Base-by-base conservation (phyloP, 2,113 vertebrate genomes). In the Rafetus swinhoei region DNA sequence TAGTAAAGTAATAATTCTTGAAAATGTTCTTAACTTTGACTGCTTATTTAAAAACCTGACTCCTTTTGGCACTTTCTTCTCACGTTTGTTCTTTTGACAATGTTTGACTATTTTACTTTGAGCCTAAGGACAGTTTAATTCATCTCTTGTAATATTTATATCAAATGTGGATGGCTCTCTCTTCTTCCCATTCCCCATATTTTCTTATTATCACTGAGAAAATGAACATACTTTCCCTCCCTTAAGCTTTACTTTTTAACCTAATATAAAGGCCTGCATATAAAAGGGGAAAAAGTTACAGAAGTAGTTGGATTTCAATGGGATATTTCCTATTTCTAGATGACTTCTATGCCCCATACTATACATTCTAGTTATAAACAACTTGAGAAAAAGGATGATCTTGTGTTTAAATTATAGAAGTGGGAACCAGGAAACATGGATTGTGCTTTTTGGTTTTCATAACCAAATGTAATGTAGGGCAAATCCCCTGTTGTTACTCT, bases 1-100 rank as follows among this genome's bases (percentile, higher is more conserved):
- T 52, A 98, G 97, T 98, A 98, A 98, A 90, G 86, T 90, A 97
- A 90, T 90, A 95, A 96, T 91, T 97, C 93, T 95, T 93, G 81
- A 96, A 86, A 62, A 91, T 56, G 76, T 83, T 52, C 5, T 14
- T 56, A 76, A 45, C 56, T 88, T 7, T 29, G 85, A 74, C 85
- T 95, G n/a, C 10, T 93, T 95, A 87, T 93, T 90, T 89, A 50
- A 92, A 88, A 18, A 25, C 45, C 45, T 19, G 25, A 39, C 7
- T 81, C 72, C 22, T 4, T 32, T 81, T 85, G 0, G 1, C 32
- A 56, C 8, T 45, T 60, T 88, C 60, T 24, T 56, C 32, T 88
- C 12, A 50, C 21, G 79, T 76, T 81, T 80, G 27, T 18, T n/a
- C 56, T 55, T 85, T 32, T 57, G 74, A 35, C 62, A 80, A 19